Base-by-base conservation (phyloP, 2,797 vertebrate genomes). In the Bovichtus variegatus region DNA sequence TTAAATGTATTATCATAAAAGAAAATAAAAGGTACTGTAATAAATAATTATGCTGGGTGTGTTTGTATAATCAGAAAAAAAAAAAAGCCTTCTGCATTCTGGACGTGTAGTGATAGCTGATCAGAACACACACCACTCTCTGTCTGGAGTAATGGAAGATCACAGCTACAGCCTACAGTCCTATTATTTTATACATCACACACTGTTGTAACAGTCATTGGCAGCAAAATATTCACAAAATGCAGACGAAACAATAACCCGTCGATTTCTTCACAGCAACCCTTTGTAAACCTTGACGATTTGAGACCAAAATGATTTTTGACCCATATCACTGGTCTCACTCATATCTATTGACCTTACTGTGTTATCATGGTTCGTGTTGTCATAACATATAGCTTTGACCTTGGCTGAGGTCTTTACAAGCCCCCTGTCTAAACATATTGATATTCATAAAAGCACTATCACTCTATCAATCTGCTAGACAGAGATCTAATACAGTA, bases 381-480 rank as follows among this genome's bases (percentile, higher is more conserved):
- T 92, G 88, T 91, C 81, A 88, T 74, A 92, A 93, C 92, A 91
- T 92, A 88, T 81, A 91, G 77, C 88, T 90, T 89, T 94, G 94
- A 94, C 94, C 93, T 94, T 93, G 94, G 67, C 80, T 82, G 83
- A 84, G 87, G 84, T 92, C 87, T 87, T 89, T 84, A 88, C 84
- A 81, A 86, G 87, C 78, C 54, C 85, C 73, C 77, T 82, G 80
- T 94, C 91, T 91, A 90, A 91, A 93, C 89, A 92, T 92, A 92
- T 94, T 93, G 91, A 91, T 94, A 94, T 93, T 93, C 93, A 94
- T 91, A 93, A 93, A 92, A 92, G 90, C 89, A 85, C 90, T 89
- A 93, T 93, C 91, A 89, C 91, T 93, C 89, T 90, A 93, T 93
- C 91, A 94, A 90, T 93, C 90, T 91, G 89, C 67, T 78, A 81